Evolutionary conservation across 2,888 invertebrate species (phyloP).

Genomic region (Scaptomyza cyrtandrae): DNA sequence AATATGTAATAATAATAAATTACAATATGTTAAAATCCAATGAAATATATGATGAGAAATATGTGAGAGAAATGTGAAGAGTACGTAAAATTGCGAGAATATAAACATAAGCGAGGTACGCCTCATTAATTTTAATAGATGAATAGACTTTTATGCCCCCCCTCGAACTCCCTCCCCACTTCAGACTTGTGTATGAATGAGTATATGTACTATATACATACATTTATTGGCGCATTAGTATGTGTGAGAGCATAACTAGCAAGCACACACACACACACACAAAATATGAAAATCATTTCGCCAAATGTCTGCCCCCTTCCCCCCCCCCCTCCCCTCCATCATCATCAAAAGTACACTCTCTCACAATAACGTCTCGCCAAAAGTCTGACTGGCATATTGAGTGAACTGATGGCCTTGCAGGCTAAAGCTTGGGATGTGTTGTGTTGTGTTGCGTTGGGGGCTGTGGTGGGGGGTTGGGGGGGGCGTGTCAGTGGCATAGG

Average conservation of each 20-base stretch:
- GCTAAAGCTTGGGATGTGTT: background rate
- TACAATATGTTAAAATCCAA: constrained; percentile 40
- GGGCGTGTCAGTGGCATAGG: constrained; percentile 42
- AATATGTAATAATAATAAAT: background rate
- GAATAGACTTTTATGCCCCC: constrained; percentile 9
- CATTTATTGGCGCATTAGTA: constrained; percentile 42
- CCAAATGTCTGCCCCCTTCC: constrained; percentile 40
- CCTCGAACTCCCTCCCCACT: background rate
- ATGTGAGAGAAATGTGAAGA: background rate
- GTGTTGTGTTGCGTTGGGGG: background rate
- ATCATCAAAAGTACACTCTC: background rate
- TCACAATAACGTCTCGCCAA: constrained; percentile 35
- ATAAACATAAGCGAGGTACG: constrained; percentile 62
- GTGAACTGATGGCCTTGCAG: constrained; percentile 36
- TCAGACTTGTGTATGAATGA: constrained; percentile 6
- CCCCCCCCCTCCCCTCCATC: background rate
- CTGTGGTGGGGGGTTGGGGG: background rate
- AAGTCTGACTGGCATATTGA: constrained; percentile 73
- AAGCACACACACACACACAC: no score
- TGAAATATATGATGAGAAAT: constrained; percentile 23
- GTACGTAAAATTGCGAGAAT: constrained; percentile 39
- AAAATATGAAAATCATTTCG: constrained; percentile 67
- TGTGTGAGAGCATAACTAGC: constrained; percentile 57
- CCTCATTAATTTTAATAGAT: constrained; percentile 73
- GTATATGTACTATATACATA: background rate